Base-by-base conservation (phyloP, 2,797 vertebrate genomes). In the Acipenser transmontanus region DNA sequence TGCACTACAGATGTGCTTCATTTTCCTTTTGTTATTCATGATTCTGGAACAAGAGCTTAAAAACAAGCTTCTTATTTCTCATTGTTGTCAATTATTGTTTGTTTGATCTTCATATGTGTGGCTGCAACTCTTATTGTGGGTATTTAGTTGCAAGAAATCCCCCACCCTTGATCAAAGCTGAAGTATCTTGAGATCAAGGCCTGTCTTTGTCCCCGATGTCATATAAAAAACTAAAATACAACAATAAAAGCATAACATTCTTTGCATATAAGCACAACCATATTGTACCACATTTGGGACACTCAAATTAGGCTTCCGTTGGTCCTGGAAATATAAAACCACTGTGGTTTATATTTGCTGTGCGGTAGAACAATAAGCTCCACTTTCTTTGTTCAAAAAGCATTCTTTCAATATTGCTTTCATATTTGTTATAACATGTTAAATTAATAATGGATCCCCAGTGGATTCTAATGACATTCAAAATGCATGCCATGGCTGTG, bases 41-140 rank as follows among this genome's bases (percentile, higher is more conserved):
- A 66, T 61, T 71, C 69, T 70, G 51, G 70, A 54, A 60, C 59
- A 64, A 70, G 66, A 71, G 69, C 75, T 70, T 70, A 73, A 82
- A 82, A 80, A 77, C 73, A 52, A 47, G 48, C 63, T 10, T 1
- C 1, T 73, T 71, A 76, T 77, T 70, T 71, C 66, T 76, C 73
- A 78, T 77, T 80, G 77, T 82, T 78, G 73, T 78, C 77, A 73
- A 75, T 71, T 73, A 62, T 69, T 80, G 81, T 11, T 11, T n/a
- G 78, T 82, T 84, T 83, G 74, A 83, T 84, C 75, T 77, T 71
- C 75, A 48, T 65, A 47, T 47, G 64, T 69, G 68, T 34, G 34
- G 34, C 34, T 34, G 12, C 9, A n/a, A 13, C 54, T 57, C 54
- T 57, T 13, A 57, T 57, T n/a, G 9, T 57, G 54, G 34, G 6